These are phyloP conservation scores for Drosophila tanythrix DNA, from an alignment of 2,888 invertebrate genomes.

Conservation along the genomic window DNA sequence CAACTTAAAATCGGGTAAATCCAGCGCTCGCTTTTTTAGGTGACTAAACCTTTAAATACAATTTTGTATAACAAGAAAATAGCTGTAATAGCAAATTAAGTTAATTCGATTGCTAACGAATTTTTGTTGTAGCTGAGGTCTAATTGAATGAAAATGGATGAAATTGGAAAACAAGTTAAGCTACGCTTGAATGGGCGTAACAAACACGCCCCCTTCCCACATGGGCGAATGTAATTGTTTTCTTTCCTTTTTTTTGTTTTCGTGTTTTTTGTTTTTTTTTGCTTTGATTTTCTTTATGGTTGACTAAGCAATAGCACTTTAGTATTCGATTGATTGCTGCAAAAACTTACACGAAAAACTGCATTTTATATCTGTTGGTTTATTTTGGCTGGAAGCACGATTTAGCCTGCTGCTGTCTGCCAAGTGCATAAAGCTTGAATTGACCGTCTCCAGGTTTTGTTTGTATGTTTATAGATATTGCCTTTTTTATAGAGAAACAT, in stretches of 20 bases:
- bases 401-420: slow-evolving; percentile 9
- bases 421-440: slow-evolving; percentile 16
- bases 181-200: slow-evolving; percentile 40
- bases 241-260: slow-evolving; percentile 3
- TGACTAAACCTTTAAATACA: slow-evolving; percentile 13
- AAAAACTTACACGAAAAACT: slow-evolving; percentile 67
- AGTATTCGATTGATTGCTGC: slow-evolving; percentile 3
- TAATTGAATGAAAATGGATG: slow-evolving; percentile 58
- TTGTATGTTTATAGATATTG: slow-evolving; percentile 11
- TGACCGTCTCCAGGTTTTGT: slow-evolving; percentile 5
- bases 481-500: slow-evolving; percentile 27
- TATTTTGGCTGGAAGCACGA: not conserved
- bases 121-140: slow-evolving; percentile 15
- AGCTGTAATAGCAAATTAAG: slow-evolving; percentile 9
- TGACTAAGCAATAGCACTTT: slow-evolving; percentile 33
- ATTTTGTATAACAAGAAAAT: slow-evolving; percentile 1
- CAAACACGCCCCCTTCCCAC: slow-evolving; percentile 12
- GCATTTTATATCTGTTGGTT: slow-evolving; percentile 42
- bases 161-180: slow-evolving; percentile 53
- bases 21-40: not conserved
- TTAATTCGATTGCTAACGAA: slow-evolving; percentile 8
- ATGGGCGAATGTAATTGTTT: slow-evolving; percentile 26
- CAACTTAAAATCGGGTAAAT: slow-evolving; percentile 1
- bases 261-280: not conserved
- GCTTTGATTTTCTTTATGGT: slow-evolving; percentile 20